These are phyloP conservation scores for Torymus tubicola DNA, from an alignment of 2,888 invertebrate species.

Conservation along the genomic window DNA sequence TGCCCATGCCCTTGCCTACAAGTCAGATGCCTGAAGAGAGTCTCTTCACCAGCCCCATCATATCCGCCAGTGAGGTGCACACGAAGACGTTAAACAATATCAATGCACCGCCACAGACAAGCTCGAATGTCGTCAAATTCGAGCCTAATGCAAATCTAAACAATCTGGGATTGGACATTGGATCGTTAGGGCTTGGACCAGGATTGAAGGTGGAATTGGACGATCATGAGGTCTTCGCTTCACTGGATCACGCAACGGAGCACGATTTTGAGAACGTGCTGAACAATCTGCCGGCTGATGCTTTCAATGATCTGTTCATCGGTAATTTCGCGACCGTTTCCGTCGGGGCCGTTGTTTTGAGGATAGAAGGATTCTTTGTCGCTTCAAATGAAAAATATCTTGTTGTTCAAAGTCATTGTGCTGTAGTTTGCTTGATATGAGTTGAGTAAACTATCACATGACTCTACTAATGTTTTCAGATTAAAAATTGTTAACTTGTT, in stretches of 20 bases:
- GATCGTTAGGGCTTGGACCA: slow-evolving; percentile 68
- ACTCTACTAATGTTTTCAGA: too few relatives aligned
- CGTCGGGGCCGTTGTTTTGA: slow-evolving; percentile 13
- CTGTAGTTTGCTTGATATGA: too few relatives aligned
- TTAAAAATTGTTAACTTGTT: too few relatives aligned
- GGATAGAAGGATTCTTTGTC: neutral
- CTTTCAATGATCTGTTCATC: slow-evolving; percentile 89
- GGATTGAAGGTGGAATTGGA: slow-evolving; percentile 73
- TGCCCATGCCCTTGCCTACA: neutral
- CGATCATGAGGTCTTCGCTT: slow-evolving; percentile 75
- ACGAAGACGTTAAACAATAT: slow-evolving; percentile 73
- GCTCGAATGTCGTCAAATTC: slow-evolving; percentile 63
- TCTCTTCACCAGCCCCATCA: slow-evolving; percentile 64
- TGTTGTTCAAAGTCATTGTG: neutral
- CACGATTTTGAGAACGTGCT: slow-evolving; percentile 87
- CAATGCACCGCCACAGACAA: slow-evolving; percentile 65
- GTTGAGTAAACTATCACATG: too few relatives aligned
- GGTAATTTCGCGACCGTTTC: slow-evolving; percentile 76
- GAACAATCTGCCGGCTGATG: slow-evolving; percentile 87
- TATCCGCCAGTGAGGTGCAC: slow-evolving; percentile 65
- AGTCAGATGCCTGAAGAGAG: slow-evolving; percentile 53
- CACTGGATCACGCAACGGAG: slow-evolving; percentile 78
- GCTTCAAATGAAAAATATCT: neutral
- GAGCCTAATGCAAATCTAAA: slow-evolving; percentile 60
- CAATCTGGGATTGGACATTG: slow-evolving; percentile 71